phyloP scores from a whole-genome alignment of 2,888 invertebrate species.

The Erebia ligea region DNA sequence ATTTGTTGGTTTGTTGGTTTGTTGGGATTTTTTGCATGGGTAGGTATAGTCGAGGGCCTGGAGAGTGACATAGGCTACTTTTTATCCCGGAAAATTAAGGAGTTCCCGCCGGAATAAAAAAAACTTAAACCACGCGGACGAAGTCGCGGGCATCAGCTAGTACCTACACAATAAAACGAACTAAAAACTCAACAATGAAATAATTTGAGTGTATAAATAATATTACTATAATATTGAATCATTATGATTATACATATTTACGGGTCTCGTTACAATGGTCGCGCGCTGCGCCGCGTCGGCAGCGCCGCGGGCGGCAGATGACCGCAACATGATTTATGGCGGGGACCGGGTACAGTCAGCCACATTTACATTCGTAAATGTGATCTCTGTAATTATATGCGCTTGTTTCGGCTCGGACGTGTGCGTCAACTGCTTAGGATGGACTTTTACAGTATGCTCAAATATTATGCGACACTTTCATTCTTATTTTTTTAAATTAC shows the following conservation, averaged over 20 bases:
- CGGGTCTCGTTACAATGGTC: slow-evolving; percentile 45
- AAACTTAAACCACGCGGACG: too few species aligned
- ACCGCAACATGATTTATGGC: slow-evolving; percentile 78
- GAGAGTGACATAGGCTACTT: too few species aligned
- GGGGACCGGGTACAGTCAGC: slow-evolving; percentile 53
- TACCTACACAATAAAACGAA: too few species aligned
- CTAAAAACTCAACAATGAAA: neutral
- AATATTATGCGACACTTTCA: neutral
- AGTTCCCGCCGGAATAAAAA: too few species aligned
- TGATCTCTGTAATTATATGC: slow-evolving; percentile 78
- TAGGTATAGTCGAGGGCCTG: too few species aligned
- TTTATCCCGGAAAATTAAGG: too few species aligned
- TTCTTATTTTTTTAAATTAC: too few species aligned
- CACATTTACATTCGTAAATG: slow-evolving; percentile 77
- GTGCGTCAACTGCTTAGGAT: slow-evolving; percentile 38
- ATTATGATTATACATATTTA: slow-evolving; percentile 14
- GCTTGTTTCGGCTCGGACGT: slow-evolving; percentile 61
- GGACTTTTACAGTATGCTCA: slow-evolving; percentile 40
- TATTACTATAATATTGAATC: neutral
- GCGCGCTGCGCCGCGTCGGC: slow-evolving; percentile 61
- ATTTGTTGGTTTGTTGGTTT: too few species aligned
- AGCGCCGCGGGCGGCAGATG: slow-evolving; percentile 80
- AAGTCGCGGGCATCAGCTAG: too few species aligned
- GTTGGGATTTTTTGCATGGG: too few species aligned
- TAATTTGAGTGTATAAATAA: neutral